phyloP scores from a whole-genome alignment of 2,888 invertebrate genomes.

The Trachelus tabidus region DNA sequence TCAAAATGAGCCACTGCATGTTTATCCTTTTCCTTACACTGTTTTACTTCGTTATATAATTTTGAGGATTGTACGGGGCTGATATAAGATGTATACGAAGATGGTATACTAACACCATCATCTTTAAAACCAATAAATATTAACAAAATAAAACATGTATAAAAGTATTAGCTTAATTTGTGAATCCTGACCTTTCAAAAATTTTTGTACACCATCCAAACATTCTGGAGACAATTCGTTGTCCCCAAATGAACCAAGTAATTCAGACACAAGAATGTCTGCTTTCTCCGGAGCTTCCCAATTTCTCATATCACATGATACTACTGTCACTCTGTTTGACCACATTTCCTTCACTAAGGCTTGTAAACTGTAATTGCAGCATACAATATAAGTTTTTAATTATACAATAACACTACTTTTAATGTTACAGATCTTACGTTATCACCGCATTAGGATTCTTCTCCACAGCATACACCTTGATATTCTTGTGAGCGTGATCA shows the following conservation, averaged over 20 bases:
- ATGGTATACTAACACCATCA: constrained; percentile 92
- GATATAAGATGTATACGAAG: constrained; percentile 88
- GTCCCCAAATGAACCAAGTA: constrained; percentile 97
- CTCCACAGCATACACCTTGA: constrained; percentile 94
- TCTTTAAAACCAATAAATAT: constrained; percentile 53
- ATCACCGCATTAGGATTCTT: constrained; percentile 97
- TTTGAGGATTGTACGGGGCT: constrained; percentile 93
- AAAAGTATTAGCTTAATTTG: not conserved
- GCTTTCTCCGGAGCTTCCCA: constrained; percentile 86
- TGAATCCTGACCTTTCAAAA: constrained; percentile 73
- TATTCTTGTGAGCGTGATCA: constrained; percentile 74
- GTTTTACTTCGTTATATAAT: constrained; percentile 81
- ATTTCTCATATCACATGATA: constrained; percentile 88
- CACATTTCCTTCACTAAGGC: constrained; percentile 83
- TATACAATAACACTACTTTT: not conserved
- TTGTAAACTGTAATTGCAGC: constrained; percentile 67
- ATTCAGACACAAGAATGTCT: constrained; percentile 95
- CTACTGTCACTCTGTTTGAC: constrained; percentile 80
- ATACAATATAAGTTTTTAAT: not conserved
- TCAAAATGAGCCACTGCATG: constrained; percentile 73
- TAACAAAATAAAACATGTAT: constrained; percentile 2
- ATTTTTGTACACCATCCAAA: constrained; percentile 91
- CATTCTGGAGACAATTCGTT: constrained; percentile 99
- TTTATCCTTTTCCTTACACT: constrained; percentile 68
- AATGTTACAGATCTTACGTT: constrained; percentile 67